These are phyloP conservation scores for Squalus acanthias DNA, from an alignment of 2,797 vertebrate genomes.

Conservation along the genomic window DNA sequence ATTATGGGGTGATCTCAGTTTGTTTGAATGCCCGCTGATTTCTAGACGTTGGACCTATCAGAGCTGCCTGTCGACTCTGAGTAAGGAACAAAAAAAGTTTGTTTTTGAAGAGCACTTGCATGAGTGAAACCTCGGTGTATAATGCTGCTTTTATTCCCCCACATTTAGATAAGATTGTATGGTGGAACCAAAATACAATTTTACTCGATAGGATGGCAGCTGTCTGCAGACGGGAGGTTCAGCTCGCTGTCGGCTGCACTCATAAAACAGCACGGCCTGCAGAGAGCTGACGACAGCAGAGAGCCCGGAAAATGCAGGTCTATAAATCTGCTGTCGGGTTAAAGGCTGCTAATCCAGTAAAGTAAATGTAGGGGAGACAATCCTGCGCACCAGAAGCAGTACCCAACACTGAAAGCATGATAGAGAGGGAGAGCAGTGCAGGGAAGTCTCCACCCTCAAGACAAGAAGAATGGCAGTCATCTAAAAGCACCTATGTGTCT, in stretches of 20 bases:
- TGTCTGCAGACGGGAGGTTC: neutral
- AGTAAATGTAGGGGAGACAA: no score
- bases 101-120: neutral
- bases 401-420: neutral
- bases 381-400: neutral
- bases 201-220: neutral
- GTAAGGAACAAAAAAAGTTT: neutral
- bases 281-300: no score
- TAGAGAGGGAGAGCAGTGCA: neutral
- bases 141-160: no score
- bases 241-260: neutral
- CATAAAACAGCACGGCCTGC: neutral
- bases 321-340: no score
- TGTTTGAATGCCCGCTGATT: neutral
- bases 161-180: neutral
- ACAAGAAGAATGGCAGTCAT: neutral
- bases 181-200: neutral
- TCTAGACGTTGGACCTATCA: neutral
- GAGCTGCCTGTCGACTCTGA: neutral
- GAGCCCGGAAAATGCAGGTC: no score
- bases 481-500: neutral
- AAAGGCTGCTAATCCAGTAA: no score
- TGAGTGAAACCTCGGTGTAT: neutral
- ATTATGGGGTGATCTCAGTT: neutral
- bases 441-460: neutral